A percentile compares a stretch with the other conserved stretches of the same genome.
Conservation (phyloP, 2,888 invertebrate genomes). For the Busseola fusca region DNA sequence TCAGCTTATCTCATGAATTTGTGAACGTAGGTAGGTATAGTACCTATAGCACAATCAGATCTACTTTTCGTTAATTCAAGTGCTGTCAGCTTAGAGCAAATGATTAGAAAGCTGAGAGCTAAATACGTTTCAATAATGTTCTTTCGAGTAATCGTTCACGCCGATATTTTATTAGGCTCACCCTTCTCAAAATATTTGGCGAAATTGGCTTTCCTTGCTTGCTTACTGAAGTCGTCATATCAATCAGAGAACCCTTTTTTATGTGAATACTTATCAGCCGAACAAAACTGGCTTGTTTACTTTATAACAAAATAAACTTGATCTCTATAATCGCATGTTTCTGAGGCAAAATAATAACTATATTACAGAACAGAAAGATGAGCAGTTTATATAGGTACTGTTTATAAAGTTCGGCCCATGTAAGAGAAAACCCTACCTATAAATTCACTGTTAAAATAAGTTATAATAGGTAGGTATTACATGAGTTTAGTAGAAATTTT, state of each 20-base stretch:
- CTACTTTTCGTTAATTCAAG: slow-evolving; percentile 56
- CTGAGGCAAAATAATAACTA: not conserved
- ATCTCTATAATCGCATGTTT: not conserved
- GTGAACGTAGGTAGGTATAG: slow-evolving; percentile 61
- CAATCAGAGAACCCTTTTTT: slow-evolving; percentile 14
- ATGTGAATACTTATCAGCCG: slow-evolving; percentile 3
- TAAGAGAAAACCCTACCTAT: too few relatives aligned
- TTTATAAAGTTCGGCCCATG: too few relatives aligned
- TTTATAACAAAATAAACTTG: not conserved
- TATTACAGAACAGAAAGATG: not conserved
- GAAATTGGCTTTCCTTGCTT: slow-evolving; percentile 17
- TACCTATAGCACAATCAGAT: slow-evolving; percentile 65
- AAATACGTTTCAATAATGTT: slow-evolving; percentile 2
- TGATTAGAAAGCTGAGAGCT: not conserved
- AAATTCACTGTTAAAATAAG: not conserved
- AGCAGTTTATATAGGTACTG: not conserved
- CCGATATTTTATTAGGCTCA: slow-evolving; percentile 21
- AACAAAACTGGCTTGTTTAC: slow-evolving; percentile 1
- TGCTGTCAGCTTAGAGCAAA: not conserved
- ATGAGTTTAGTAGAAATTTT: not conserved
- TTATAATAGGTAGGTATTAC: not conserved
- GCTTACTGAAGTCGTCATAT: slow-evolving; percentile 17
- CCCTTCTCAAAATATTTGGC: slow-evolving; percentile 27
- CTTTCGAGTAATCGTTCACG: slow-evolving; percentile 1
- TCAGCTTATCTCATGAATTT: slow-evolving; percentile 81